Evolutionary conservation across 2,797 vertebrate species (phyloP), one percentile per base, ranked within the genome.

Genomic region (Lepus oiostolus): DNA sequence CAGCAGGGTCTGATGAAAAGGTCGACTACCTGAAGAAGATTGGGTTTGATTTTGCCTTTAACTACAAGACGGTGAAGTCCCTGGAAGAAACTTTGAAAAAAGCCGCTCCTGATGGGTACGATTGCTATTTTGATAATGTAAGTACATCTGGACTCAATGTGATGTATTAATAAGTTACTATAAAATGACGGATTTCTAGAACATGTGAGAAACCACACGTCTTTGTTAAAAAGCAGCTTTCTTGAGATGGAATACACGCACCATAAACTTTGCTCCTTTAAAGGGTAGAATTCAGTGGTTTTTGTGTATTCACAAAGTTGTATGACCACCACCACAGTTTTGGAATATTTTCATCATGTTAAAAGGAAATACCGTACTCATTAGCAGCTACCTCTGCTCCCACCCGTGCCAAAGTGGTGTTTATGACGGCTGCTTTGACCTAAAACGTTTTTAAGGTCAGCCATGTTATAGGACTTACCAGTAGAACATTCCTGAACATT

Each of bases 121-220:
- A 99, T 96, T 99, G 99, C 96, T 99, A 98, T 96, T 99, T 99
- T 98, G 99, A 99, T 74, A 99, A 99, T 10, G 99, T 99, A 97
- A 98, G 99, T 98, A 95, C 62, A 77, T 60, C 11, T 60, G 19
- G 42, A 74, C 19, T 87, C 92, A 70, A 72, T 60, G 75, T 75
- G 72, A 70, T n/a, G 65, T 77, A 67, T 14, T 94, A 82, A 76
- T 42, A 77, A 86, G 67, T 47, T 35, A 50, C 52, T 71, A 13
- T 30, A 7, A 67, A 76, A 84, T 21, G 30, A 65, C 72, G 11
- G 47, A 90, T 22, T 87, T 96, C 60, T 74, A 42, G 42, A 42
- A 42, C 8, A 42, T 42, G 42, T 26, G 90, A 74, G 32, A 93
- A 94, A 89, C 68, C 65, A 60, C 6, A n/a, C 79, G 52, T 38